phyloP scores from a whole-genome alignment of 2,113 vertebrate species.

The Athene noctua region DNA sequence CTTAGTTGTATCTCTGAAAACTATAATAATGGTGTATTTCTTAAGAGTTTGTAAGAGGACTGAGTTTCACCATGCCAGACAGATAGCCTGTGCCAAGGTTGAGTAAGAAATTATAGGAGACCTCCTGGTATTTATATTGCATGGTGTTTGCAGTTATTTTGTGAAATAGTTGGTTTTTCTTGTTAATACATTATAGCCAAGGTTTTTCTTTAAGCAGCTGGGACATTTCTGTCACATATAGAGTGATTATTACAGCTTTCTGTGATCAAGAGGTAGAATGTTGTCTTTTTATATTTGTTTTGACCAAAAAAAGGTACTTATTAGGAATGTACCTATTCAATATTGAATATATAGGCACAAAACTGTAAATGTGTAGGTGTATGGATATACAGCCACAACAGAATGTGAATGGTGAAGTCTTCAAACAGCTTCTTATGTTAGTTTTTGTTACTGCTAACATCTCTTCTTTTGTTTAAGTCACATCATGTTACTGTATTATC shows the following conservation, averaged over 20 bases:
- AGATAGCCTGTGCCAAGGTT: background rate
- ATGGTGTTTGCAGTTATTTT: background rate
- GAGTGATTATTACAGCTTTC: background rate
- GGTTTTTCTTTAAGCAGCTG: conserved; percentile 9
- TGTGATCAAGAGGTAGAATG: background rate
- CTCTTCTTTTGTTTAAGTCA: background rate
- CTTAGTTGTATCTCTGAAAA: background rate
- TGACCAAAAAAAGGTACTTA: conserved; percentile 34
- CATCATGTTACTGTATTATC: background rate
- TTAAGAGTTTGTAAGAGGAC: background rate
- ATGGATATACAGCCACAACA: conserved; percentile 3
- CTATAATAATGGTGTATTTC: background rate
- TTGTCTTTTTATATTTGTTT: background rate
- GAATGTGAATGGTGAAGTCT: conserved; percentile 39
- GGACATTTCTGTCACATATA: background rate
- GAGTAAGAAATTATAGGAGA: background rate
- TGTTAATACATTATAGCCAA: background rate
- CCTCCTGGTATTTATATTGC: background rate
- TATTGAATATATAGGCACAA: background rate
- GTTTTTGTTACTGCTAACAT: background rate
- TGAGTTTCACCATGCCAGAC: background rate
- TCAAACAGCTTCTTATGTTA: background rate
- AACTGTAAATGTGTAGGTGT: background rate
- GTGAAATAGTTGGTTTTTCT: background rate
- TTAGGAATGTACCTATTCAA: conserved; percentile 39